Conservation (phyloP, 2,888 invertebrate genomes). For the Alcis repandata region DNA sequence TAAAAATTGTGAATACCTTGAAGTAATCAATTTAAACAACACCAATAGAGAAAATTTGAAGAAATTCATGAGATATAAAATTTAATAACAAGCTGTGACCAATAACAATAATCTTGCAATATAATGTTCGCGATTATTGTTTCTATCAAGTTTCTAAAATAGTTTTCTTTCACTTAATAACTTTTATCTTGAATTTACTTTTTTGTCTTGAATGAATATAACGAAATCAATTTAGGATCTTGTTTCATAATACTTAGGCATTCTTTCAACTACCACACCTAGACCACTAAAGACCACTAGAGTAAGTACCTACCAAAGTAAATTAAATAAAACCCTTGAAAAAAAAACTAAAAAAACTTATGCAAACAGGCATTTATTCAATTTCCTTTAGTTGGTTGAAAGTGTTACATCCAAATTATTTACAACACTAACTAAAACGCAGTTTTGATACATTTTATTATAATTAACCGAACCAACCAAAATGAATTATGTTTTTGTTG, state of each 20-base stretch:
- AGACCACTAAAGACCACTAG: no score
- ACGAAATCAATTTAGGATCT: conserved; percentile 4
- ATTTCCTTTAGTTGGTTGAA: no score
- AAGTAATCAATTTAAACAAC: conserved; percentile 34
- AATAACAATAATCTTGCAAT: conserved; percentile 28
- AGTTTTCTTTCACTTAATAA: conserved; percentile 9
- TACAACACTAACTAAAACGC: no score
- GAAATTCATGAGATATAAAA: conserved; percentile 24
- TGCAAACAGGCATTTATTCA: no score
- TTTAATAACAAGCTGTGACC: conserved; percentile 27
- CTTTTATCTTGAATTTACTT: conserved; percentile 7
- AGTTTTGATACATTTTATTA: no score
- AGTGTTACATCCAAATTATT: no score
- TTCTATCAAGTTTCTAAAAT: conserved; percentile 27
- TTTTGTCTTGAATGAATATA: conserved; percentile 8
- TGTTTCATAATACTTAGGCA: background rate
- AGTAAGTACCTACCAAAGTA: no score
- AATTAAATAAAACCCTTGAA: no score
- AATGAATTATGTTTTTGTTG: no score
- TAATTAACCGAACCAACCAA: no score
- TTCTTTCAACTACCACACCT: no score
- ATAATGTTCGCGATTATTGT: conserved; percentile 19
- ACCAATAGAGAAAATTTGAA: conserved; percentile 15
- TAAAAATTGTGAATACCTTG: conserved; percentile 7
- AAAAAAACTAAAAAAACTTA: no score